phyloP scores from a whole-genome alignment of 2,113 vertebrate genomes.

The Pluvialis apricaria region DNA sequence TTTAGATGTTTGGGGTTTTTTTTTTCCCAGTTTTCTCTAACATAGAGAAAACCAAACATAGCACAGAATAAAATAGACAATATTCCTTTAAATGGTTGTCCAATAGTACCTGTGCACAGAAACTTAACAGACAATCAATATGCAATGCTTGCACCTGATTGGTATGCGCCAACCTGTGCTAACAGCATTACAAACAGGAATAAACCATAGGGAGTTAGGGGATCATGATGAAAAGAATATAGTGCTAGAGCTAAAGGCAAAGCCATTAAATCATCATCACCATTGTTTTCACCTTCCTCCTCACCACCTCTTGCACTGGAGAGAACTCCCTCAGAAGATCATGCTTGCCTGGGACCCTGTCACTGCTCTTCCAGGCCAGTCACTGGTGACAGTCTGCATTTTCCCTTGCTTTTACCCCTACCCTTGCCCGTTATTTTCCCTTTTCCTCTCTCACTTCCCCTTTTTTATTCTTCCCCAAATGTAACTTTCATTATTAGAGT shows the following conservation, averaged over 20 bases:
- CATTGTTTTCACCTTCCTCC: not conserved
- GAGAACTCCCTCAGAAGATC: not conserved
- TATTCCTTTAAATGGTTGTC: not conserved
- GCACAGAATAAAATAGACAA: not conserved
- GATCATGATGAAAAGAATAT: not conserved
- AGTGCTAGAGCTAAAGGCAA: not conserved
- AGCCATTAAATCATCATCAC: not conserved
- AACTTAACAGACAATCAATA: not conserved
- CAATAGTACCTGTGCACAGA: not conserved
- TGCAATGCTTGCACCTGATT: accelerated
- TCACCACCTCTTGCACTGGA: not conserved
- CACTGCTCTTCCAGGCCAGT: not conserved
- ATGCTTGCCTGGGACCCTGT: accelerated
- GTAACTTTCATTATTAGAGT: not conserved
- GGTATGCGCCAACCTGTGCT: not conserved
- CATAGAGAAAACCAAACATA: not conserved
- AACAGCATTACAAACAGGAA: not conserved
- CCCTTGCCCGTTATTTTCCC: accelerated
- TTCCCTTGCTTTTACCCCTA: not conserved
- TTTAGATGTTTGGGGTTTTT: not conserved
- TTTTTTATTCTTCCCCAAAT: not conserved
- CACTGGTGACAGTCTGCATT: not conserved
- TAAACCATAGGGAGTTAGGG: not conserved
- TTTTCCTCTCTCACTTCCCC: not conserved
- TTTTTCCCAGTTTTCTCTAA: not conserved